A percentile compares a stretch with the other conserved stretches of the same genome.
phyloP scores from a whole-genome alignment of 2,888 invertebrate genomes.

The Pseudococcus viburni region DNA sequence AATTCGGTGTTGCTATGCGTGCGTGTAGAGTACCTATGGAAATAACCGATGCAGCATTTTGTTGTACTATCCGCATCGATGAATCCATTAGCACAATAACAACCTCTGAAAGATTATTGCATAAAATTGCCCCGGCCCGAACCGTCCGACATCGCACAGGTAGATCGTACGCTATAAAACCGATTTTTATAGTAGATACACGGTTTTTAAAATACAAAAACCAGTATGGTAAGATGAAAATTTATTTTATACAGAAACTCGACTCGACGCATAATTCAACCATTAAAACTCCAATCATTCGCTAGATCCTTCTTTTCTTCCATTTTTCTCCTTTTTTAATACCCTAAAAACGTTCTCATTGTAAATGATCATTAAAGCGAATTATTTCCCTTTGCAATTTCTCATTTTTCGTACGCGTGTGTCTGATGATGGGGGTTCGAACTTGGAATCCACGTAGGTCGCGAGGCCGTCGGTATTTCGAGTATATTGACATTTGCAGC shows the following conservation, averaged over 20 bases:
- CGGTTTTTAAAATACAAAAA: slow-evolving; percentile 13
- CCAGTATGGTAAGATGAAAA: slow-evolving; percentile 2
- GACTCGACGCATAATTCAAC: background rate
- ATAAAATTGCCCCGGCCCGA: background rate
- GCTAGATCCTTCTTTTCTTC: slow-evolving; percentile 30
- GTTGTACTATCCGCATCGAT: slow-evolving; percentile 36
- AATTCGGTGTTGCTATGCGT: slow-evolving; percentile 9
- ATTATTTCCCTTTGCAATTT: slow-evolving; percentile 15
- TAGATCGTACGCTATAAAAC: slow-evolving; percentile 15
- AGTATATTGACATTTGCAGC: slow-evolving; percentile 34
- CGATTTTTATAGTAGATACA: slow-evolving; percentile 26
- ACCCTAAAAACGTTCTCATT: slow-evolving; percentile 15
- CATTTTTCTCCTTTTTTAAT: background rate
- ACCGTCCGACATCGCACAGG: background rate
- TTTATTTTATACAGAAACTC: background rate
- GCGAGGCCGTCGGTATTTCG: background rate
- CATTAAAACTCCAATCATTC: slow-evolving; percentile 34
- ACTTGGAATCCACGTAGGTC: background rate
- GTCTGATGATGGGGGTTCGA: background rate
- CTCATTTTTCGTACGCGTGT: background rate
- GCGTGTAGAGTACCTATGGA: background rate
- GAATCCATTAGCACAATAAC: slow-evolving; percentile 55
- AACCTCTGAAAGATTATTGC: slow-evolving; percentile 37
- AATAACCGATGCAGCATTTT: slow-evolving; percentile 1
- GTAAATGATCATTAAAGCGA: slow-evolving; percentile 57